Base-by-base conservation (phyloP, 2,797 vertebrate genomes). In the Macrochelys suwanniensis region DNA sequence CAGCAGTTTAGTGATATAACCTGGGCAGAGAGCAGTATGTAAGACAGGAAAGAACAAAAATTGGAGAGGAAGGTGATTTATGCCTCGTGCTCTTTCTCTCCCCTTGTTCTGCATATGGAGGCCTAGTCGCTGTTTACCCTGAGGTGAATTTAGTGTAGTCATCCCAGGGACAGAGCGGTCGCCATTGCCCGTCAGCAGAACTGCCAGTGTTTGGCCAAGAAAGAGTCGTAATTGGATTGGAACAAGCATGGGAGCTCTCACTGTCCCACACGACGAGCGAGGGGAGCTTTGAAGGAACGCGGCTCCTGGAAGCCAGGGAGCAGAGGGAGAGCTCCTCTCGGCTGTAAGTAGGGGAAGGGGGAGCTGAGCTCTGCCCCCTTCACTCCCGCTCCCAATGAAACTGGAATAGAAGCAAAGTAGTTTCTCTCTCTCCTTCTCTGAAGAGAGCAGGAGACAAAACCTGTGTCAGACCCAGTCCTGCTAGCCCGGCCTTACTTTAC, bases 21-120 rank as follows among this genome's bases (percentile, higher is more conserved):
- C 0, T 57, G 80, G 87, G 83, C 53, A 83, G 15, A 76, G 23
- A 5, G 50, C 54, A 89, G 86, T 26, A 7, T 56, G 13, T 1
- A 0, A 79, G 88, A 86, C 16, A n/a, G 31, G 23, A 80, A 82
- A 47, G 51, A 94, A 79, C 23, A 79, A 78, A 93, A 54, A 26
- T 13, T n/a, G 1, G 89, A 87, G 4, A 59, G 42, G 13, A 47
- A 1, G 0, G 5, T 13, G 47, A 9, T 45, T 0, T 90, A 71
- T 8, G 56, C 57, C 5, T 92, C 47, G 47, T 71, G 33, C 37
- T 91, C 16, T 65, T 25, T 1, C 17, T 57, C 82, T 90, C 84
- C 84, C 89, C 11, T 25, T 1, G 61, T 28, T 82, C 71, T 5
- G 83, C 68, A 28, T 23, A 88, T 68, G 90, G 15, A 28, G 50